phyloP scores from a whole-genome alignment of 2,888 invertebrate genomes.

The Pterobdella sp. region DNA sequence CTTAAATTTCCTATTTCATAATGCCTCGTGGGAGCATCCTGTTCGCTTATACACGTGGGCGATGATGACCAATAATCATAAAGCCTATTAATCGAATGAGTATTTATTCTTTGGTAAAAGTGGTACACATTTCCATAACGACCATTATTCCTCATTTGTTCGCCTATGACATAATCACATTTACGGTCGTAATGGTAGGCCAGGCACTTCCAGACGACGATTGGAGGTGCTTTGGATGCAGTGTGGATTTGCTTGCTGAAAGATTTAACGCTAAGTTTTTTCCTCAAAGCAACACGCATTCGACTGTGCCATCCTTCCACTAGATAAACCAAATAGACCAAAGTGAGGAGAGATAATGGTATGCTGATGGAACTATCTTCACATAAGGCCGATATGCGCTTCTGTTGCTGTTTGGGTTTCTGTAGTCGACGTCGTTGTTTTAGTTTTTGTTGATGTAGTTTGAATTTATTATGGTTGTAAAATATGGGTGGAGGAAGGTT shows the following conservation, averaged over 20 bases:
- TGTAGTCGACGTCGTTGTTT: not conserved
- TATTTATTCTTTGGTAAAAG: slow-evolving; percentile 19
- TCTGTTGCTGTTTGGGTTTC: not conserved
- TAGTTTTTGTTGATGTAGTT: not conserved
- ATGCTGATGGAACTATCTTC: slow-evolving; percentile 17
- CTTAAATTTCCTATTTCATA: not conserved
- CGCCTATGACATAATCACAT: slow-evolving; percentile 12
- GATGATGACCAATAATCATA: slow-evolving; percentile 12
- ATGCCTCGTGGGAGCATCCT: not conserved
- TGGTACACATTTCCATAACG: slow-evolving; percentile 12
- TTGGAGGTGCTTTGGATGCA: not conserved
- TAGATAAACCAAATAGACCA: slow-evolving; percentile 25
- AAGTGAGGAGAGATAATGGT: slow-evolving; percentile 13
- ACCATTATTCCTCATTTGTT: not conserved
- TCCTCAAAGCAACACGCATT: not conserved
- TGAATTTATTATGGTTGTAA: slow-evolving; percentile 3
- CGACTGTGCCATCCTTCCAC: slow-evolving; percentile 22
- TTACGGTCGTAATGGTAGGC: slow-evolving; percentile 25
- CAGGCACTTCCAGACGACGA: slow-evolving; percentile 10
- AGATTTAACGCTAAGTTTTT: not conserved
- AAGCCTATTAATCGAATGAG: not conserved
- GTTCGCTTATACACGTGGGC: too few species aligned
- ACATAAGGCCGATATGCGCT: slow-evolving; percentile 9
- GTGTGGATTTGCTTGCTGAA: not conserved
- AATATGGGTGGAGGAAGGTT: not conserved